Percentiles rank a stretch among this genome's conserved stretches.
Conservation (phyloP, 2,113 vertebrate genomes). For the Myotis davidii region DNA sequence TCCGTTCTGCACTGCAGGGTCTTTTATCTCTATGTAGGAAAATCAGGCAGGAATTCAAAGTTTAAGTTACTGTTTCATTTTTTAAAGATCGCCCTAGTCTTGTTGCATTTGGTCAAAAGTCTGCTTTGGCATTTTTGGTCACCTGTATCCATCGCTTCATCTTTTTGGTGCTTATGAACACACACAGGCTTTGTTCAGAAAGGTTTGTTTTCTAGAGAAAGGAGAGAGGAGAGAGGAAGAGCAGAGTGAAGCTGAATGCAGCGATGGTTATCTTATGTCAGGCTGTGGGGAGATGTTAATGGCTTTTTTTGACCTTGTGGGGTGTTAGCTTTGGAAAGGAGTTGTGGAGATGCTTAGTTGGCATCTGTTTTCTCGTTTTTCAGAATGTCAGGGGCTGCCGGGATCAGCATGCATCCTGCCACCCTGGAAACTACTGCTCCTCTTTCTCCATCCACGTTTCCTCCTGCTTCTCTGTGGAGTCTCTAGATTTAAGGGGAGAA, state of each 20-base stretch:
- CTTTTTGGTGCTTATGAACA: neutral
- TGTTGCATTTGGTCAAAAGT: constrained; percentile 54
- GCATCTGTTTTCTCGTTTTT: constrained; percentile 33
- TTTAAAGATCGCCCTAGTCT: constrained; percentile 74
- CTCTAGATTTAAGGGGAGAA: neutral
- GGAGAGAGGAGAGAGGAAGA: neutral
- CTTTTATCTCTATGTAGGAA: constrained; percentile 78
- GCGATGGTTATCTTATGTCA: neutral
- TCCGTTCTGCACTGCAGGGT: constrained; percentile 61
- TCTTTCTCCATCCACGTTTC: no score
- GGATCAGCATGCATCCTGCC: neutral
- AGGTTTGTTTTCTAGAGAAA: constrained; percentile 27
- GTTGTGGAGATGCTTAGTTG: neutral
- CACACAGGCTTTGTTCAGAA: neutral
- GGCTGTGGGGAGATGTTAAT: constrained; percentile 35
- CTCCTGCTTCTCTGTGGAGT: no score
- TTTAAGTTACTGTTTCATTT: constrained; percentile 69
- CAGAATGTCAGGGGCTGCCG: neutral
- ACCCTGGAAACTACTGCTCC: neutral
- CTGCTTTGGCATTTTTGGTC: constrained; percentile 39
- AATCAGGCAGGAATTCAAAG: constrained; percentile 79
- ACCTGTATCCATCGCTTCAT: constrained; percentile 36
- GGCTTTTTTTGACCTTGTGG: constrained; percentile 55
- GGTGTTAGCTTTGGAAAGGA: neutral
- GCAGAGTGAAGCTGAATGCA: neutral